Evolutionary conservation across 2,797 vertebrate species (phyloP).

Genomic region (Hydrophis major): DNA sequence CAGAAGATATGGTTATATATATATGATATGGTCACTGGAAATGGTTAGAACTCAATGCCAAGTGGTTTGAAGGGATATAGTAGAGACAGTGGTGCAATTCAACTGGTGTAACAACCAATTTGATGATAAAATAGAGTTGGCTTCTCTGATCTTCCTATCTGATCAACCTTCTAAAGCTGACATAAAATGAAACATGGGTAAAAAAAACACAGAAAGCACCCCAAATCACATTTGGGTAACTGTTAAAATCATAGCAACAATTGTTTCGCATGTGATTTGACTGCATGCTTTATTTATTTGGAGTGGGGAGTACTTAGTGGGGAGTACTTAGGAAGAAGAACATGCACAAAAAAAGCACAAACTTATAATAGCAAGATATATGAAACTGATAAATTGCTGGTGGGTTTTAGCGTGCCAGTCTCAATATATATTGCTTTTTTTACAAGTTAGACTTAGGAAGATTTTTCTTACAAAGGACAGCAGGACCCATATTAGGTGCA

Average conservation of each 20-base stretch:
- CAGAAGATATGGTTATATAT: not conserved
- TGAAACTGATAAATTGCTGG: conserved; percentile 21
- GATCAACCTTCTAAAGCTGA: not conserved
- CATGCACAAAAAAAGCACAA: not conserved
- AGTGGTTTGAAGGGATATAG: not conserved
- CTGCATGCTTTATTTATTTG: conserved; percentile 19
- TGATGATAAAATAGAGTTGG: not conserved
- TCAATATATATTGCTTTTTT: not conserved
- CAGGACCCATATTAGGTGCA: not conserved
- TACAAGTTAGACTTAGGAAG: conserved; percentile 18
- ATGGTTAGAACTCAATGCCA: not conserved
- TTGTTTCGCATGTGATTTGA: conserved; percentile 21
- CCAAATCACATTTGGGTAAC: conserved; percentile 1
- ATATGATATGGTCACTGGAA: not conserved
- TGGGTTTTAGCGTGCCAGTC: not conserved
- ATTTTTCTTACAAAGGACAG: conserved; percentile 28
- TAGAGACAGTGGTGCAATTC: not conserved
- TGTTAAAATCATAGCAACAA: conserved; percentile 37
- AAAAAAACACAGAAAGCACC: conserved; percentile 27
- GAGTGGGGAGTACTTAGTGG: not conserved
- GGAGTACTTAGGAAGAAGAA: conserved; percentile 10
- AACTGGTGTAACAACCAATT: too few species aligned
- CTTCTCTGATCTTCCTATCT: not conserved
- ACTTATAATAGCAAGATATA: not conserved
- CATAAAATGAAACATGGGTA: not conserved